These are phyloP conservation scores for Morone chrysops DNA, from an alignment of 2,113 vertebrate species.

Conservation along the genomic window DNA sequence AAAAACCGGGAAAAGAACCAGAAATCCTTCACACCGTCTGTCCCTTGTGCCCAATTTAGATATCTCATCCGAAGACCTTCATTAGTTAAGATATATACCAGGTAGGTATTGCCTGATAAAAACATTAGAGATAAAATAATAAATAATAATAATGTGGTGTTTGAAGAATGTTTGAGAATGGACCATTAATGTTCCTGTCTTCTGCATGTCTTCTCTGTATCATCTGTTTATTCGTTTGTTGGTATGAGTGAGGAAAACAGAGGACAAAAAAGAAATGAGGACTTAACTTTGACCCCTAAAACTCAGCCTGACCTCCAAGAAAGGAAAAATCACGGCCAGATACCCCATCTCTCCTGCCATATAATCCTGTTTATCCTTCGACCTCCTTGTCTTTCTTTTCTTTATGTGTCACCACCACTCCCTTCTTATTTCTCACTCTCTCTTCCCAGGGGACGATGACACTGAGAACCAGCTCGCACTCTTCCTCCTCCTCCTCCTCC, in stretches of 20 bases:
- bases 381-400: constrained; percentile 48
- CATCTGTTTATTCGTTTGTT: constrained; percentile 22
- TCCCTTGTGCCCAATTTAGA: neutral
- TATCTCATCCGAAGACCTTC: neutral
- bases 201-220: constrained; percentile 7
- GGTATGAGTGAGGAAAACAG: neutral
- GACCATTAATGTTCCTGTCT: constrained; percentile 10
- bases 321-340: constrained; percentile 28
- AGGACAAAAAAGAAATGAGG: constrained; percentile 6
- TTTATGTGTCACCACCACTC: constrained; percentile 60
- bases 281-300: constrained; percentile 34
- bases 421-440: constrained; percentile 62
- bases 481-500: neutral
- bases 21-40: neutral
- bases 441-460: constrained; percentile 51
- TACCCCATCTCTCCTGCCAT: constrained; percentile 8
- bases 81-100: neutral
- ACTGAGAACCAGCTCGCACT: constrained; percentile 47
- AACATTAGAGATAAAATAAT: neutral
- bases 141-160: neutral
- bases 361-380: constrained; percentile 45
- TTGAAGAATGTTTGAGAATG: neutral
- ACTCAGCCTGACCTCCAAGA: constrained; percentile 15
- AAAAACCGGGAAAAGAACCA: too few species aligned
- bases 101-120: neutral